These are phyloP conservation scores for Anthoscopus minutus DNA, from an alignment of 2,113 vertebrate species.

Conservation along the genomic window DNA sequence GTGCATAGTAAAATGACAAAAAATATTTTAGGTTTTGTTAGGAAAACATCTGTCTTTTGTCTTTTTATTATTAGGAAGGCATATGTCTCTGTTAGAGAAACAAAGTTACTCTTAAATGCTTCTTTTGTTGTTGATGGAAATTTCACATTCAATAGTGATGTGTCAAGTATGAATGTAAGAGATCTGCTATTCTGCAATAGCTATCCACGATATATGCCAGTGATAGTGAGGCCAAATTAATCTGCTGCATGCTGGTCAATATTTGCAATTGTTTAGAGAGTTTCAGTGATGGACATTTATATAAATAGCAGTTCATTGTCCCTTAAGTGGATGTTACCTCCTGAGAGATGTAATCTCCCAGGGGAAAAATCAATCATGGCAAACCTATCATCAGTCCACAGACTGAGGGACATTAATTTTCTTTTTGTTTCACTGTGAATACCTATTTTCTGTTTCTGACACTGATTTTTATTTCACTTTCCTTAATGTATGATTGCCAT, in stretches of 20 bases:
- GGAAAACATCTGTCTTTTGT: background rate
- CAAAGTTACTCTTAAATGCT: background rate
- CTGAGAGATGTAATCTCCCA: slow-evolving; percentile 27
- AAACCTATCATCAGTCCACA: slow-evolving; percentile 22
- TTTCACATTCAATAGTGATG: background rate
- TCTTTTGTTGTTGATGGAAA: background rate
- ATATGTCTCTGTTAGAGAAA: background rate
- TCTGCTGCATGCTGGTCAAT: slow-evolving; percentile 39
- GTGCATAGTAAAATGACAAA: background rate
- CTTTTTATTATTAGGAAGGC: background rate
- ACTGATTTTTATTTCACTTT: background rate
- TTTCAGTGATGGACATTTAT: slow-evolving; percentile 43
- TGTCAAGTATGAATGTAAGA: background rate
- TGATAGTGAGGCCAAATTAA: slow-evolving; percentile 22
- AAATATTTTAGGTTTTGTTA: background rate
- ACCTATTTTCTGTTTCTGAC: background rate
- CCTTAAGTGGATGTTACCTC: slow-evolving; percentile 56
- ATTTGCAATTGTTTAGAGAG: slow-evolving; percentile 53
- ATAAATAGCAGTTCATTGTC: slow-evolving; percentile 57
- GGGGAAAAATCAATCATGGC: background rate
- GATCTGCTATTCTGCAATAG: background rate
- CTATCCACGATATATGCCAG: background rate
- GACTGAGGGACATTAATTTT: background rate
- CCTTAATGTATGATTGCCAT: background rate
- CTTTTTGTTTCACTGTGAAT: slow-evolving; percentile 18